These are phyloP conservation scores for Monomorium pharaonis DNA, from an alignment of 1,140 invertebrate species.

Conservation along the genomic window DNA sequence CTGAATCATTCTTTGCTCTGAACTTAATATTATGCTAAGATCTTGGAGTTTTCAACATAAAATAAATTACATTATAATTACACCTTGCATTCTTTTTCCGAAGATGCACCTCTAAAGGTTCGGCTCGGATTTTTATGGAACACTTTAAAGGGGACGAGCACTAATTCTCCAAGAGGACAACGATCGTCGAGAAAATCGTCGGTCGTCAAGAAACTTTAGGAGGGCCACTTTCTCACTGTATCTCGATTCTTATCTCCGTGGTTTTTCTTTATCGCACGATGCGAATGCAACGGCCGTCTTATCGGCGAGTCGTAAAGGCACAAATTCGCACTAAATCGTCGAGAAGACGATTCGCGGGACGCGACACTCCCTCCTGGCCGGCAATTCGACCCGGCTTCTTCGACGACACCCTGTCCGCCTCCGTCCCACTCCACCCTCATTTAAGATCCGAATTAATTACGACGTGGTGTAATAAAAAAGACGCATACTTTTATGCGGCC, in stretches of 20 bases:
- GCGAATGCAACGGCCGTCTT: slow-evolving; percentile 28
- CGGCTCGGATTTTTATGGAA: background rate
- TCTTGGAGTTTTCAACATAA: background rate
- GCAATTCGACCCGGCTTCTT: slow-evolving; percentile 9
- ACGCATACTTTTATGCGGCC: slow-evolving; percentile 39
- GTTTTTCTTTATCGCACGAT: slow-evolving; percentile 19
- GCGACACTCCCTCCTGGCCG: background rate
- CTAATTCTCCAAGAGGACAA: background rate
- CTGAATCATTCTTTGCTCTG: background rate
- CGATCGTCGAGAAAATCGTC: background rate
- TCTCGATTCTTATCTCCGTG: slow-evolving; percentile 1
- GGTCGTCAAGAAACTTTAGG: background rate
- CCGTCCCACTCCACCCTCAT: background rate
- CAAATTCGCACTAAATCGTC: slow-evolving; percentile 33
- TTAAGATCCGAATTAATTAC: slow-evolving; percentile 58
- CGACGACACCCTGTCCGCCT: background rate
- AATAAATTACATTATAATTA: background rate
- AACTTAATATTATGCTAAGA: background rate
- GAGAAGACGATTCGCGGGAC: slow-evolving; percentile 1
- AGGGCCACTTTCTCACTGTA: background rate
- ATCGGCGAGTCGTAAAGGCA: slow-evolving; percentile 33
- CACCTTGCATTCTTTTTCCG: background rate
- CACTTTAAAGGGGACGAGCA: too few relatives aligned
- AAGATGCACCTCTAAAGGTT: background rate
- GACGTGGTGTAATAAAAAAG: slow-evolving; percentile 46